Conservation (phyloP, 2,797 vertebrate species). For the Acipenser ruthenus region DNA sequence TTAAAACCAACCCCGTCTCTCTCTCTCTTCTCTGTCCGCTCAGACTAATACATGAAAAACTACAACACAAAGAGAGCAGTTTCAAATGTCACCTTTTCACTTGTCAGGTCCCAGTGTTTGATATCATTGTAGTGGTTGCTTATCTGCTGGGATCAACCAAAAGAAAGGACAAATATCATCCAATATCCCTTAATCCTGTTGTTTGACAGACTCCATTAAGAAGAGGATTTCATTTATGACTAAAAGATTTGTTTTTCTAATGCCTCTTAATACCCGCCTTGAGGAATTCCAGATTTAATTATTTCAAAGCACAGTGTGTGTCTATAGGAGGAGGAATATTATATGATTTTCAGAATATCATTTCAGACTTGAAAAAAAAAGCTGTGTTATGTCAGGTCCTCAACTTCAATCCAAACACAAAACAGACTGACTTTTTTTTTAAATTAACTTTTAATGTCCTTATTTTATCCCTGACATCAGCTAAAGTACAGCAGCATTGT, state of each 20-base stretch:
- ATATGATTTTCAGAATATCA: no score
- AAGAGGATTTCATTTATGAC: background rate
- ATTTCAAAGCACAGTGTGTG: background rate
- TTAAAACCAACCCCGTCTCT: background rate
- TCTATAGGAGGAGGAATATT: background rate
- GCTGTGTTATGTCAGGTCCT: no score
- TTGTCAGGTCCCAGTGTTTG: background rate
- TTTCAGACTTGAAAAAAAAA: no score
- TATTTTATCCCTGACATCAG: no score
- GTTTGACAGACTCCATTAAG: constrained; percentile 4
- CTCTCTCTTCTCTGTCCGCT: background rate
- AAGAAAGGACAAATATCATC: constrained; percentile 1
- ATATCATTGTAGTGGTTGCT: background rate
- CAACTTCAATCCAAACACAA: no score
- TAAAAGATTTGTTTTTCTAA: background rate
- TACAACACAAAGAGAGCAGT: background rate
- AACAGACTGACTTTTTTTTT: no score
- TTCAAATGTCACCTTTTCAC: background rate
- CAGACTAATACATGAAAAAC: background rate
- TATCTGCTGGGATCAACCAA: background rate
- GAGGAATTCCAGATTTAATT: background rate
- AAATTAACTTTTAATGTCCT: no score
- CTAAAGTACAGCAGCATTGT: no score
- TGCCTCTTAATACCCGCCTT: background rate
- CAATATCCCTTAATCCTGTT: constrained; percentile 4